These are phyloP conservation scores for Megaceryle maxima DNA, from an alignment of 2,113 vertebrate genomes.

Conservation along the genomic window DNA sequence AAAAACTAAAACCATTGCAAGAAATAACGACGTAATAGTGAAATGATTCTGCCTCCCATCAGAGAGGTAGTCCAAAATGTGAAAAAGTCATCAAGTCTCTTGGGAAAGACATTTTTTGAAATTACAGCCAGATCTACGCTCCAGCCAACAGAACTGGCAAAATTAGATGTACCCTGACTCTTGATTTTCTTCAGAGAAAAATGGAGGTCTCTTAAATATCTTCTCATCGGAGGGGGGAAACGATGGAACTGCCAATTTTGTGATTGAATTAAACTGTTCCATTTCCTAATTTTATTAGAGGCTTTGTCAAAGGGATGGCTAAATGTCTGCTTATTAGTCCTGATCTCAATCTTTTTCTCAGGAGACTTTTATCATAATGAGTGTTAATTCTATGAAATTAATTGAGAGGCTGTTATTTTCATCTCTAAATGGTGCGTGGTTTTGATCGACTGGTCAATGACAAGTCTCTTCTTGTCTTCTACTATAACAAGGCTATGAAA, in stretches of 20 bases:
- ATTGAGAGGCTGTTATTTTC: slow-evolving; percentile 57
- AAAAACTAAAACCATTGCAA: neutral
- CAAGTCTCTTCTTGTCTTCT: slow-evolving; percentile 27
- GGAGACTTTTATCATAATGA: slow-evolving; percentile 53
- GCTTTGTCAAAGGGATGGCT: slow-evolving; percentile 32
- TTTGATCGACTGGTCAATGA: slow-evolving; percentile 57
- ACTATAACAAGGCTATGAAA: neutral
- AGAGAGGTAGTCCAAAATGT: slow-evolving; percentile 5
- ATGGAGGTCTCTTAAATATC: neutral
- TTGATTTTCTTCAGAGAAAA: neutral
- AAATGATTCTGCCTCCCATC: slow-evolving; percentile 32
- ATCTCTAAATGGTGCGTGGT: slow-evolving; percentile 3
- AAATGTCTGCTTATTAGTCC: slow-evolving; percentile 31
- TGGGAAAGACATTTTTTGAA: neutral
- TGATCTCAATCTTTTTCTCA: slow-evolving; percentile 23
- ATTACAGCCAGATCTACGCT: neutral
- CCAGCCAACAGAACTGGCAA: neutral
- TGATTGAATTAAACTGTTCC: slow-evolving; percentile 19
- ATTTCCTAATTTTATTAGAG: slow-evolving; percentile 27
- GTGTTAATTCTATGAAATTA: slow-evolving; percentile 60
- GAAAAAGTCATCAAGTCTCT: slow-evolving; percentile 17
- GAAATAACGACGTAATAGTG: slow-evolving; percentile 9
- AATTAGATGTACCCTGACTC: neutral
- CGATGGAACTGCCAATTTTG: neutral
- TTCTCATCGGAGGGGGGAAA: neutral